These are phyloP conservation scores for Eurosta solidaginis DNA, from an alignment of 1,140 invertebrate species.

Conservation along the genomic window DNA sequence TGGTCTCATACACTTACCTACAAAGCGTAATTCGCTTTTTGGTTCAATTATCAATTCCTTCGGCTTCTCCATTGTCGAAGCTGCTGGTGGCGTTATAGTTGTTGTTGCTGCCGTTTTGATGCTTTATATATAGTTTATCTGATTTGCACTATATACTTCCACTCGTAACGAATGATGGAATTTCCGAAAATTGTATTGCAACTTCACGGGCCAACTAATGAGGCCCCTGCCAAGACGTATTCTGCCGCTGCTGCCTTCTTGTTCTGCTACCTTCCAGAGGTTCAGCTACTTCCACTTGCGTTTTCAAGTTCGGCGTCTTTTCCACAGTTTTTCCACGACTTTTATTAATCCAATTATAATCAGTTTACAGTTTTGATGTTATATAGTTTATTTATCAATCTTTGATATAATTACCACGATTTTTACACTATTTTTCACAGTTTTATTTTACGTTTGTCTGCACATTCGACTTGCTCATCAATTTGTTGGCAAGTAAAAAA, in stretches of 20 bases:
- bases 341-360: not conserved
- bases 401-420: not conserved
- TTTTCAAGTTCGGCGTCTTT: not conserved
- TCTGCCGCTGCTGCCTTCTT: not conserved
- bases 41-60: constrained; percentile 48
- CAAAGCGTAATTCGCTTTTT: constrained; percentile 53
- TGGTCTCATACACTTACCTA: constrained; percentile 47
- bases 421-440: not conserved
- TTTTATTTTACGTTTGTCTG: not conserved
- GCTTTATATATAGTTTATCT: constrained; percentile 20
- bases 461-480: constrained; percentile 16
- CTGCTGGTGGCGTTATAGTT: not conserved
- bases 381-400: not conserved
- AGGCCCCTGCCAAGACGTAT: not conserved
- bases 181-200: not conserved
- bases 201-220: not conserved
- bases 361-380: not conserved
- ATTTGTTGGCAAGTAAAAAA: constrained; percentile 25
- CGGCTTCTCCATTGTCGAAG: constrained; percentile 29
- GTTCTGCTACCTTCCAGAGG: not conserved
- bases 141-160: not conserved
- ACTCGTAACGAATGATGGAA: not conserved
- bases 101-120: constrained; percentile 26
- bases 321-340: not conserved
- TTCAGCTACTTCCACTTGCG: not conserved